Conservation (phyloP, 2,113 vertebrate genomes). For the Aix galericulata region DNA sequence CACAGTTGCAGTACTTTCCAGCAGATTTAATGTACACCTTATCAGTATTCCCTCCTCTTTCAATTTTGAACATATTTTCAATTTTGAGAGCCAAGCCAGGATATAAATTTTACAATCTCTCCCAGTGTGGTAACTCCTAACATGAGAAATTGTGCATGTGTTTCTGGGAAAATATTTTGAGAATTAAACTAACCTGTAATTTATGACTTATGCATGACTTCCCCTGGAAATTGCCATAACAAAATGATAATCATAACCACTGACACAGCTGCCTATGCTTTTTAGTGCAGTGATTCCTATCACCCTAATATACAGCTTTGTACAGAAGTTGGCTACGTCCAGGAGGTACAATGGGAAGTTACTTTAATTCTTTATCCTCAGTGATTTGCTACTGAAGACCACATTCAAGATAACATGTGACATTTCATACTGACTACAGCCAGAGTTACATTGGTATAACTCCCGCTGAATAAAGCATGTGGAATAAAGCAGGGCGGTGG, state of each 20-base stretch:
- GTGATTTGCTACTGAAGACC: neutral
- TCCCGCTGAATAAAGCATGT: neutral
- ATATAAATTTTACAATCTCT: neutral
- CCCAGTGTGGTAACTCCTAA: neutral
- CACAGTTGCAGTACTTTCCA: neutral
- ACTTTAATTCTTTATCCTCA: neutral
- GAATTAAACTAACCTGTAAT: neutral
- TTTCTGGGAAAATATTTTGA: conserved; percentile 38
- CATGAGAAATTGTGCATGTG: neutral
- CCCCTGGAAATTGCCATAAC: conserved; percentile 3
- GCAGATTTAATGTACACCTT: neutral
- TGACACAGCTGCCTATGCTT: neutral
- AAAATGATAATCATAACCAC: neutral
- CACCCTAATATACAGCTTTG: neutral
- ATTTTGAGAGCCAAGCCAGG: neutral
- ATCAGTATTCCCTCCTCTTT: neutral
- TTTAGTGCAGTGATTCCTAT: neutral
- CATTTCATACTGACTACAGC: neutral
- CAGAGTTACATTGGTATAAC: fast-evolving
- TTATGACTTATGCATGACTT: neutral
- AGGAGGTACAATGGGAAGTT: neutral
- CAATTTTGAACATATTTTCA: neutral
- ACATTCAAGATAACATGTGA: neutral
- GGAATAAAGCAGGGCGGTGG: neutral
- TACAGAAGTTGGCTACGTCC: neutral